Base-by-base conservation (phyloP, 2,113 vertebrate species). In the Chascanopsetta lugubris region DNA sequence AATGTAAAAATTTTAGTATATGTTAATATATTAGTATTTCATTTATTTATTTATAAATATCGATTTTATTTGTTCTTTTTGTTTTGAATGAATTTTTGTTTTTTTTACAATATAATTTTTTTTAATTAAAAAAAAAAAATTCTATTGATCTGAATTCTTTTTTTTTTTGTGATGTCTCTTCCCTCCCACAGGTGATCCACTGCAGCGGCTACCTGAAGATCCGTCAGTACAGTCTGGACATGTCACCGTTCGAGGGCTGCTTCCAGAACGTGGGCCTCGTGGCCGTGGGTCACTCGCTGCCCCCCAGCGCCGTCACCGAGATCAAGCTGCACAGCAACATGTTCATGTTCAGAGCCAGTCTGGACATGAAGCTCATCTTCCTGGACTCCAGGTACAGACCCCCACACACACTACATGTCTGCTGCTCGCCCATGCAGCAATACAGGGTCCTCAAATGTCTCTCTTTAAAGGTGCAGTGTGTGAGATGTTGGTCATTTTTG, bases 281-380 rank as follows among this genome's bases (percentile, higher is more conserved):
- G 36, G 97, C 97, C 0, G 97, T 99, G 77, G 97, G 97, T 42
- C 97, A 99, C 87, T 99, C 97, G 0, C 86, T 99, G 62, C 97
- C 97, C 0, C 97, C 97, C 65, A 98, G 96, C 12, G 97, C 97
- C 0, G 96, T 99, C 64, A 99, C 97, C 0, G 97, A 99, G 77
- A 99, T 99, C 89, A 99, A 99, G 76, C 93, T 99, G 21, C 96
- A 99, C 86, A 98, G 96, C 85, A 99, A 99, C 84, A 99, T 99
- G 97, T 99, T 99, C 75, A 99, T 99, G 97, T 99, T 99, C 85
- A 93, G 97, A 32, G 97, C 97, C 89, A 98, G 96, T 63, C 88
- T 99, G 69, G 97, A 99, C 86, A 98, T 99, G 97, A 99, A 99
- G 80, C 96, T 99, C 69, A 99, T 99, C 82, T 99, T 99, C 78